Evolutionary conservation across 2,113 vertebrate genomes (phyloP).

Genomic region (Bombycilla garrulus): DNA sequence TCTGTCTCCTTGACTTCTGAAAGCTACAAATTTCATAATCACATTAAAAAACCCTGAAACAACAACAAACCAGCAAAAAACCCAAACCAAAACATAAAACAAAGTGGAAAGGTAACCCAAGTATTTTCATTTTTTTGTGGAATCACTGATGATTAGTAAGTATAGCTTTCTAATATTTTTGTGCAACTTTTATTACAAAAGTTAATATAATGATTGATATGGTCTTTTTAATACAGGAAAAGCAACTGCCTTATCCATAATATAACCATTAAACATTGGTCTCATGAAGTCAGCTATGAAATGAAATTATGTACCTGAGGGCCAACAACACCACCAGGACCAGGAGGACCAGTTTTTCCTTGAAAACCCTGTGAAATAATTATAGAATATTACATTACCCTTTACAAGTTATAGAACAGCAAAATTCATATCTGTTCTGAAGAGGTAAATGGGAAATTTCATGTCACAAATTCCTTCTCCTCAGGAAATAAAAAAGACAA

Average conservation of each 20-base stretch:
- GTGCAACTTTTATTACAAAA: not conserved
- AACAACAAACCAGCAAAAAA: not conserved
- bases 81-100: not conserved
- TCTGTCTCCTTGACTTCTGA: not conserved
- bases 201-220: not conserved
- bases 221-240: not conserved
- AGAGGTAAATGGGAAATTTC: not conserved
- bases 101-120: not conserved
- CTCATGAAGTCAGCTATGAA: not conserved
- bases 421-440: not conserved
- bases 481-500: not conserved
- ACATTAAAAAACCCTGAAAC: not conserved
- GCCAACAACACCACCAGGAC: slow-evolving; percentile 95
- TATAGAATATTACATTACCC: not conserved
- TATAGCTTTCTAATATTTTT: not conserved
- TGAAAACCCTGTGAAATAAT: slow-evolving; percentile 89
- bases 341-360: slow-evolving; percentile 97
- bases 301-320: slow-evolving; percentile 82
- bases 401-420: not conserved
- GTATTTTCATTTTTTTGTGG: not conserved
- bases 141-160: not conserved
- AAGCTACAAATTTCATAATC: not conserved
- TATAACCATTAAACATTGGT: not conserved
- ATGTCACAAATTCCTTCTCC: not conserved
- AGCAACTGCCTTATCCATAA: not conserved